Evolutionary conservation across 2,888 invertebrate genomes (phyloP), one percentile per base, ranked within the genome.

Genomic region (Metellina segmentata): DNA sequence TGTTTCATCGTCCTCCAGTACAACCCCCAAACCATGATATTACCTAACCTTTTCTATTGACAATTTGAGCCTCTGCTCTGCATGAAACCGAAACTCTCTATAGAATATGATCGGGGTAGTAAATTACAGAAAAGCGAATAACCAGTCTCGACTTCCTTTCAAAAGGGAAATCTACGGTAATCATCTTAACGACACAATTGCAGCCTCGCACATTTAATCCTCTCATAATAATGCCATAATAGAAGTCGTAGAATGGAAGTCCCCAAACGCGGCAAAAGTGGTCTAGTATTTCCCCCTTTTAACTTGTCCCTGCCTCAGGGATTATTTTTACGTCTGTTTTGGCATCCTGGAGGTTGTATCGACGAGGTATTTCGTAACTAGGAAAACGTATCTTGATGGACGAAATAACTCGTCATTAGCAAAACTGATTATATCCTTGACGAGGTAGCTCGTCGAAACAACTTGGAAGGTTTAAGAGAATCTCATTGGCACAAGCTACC

Each of bases 1-100:
- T 9, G 61, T 61, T 61, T 61, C 61, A 61, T 61, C 61, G 9
- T 11, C 11, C 11, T 11, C 53, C 61, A 9, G 16, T 61, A 61
- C 61, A 61, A 16, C 34, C 11, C 11, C 61, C 13, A 61, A 61
- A 61, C 11, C 16, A 61, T 61, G 61, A 61, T 61, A 61, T 61
- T 8, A 61, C 9, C 61, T 16, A 61, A 61, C 16, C 61, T 61
- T 61, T 9, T 9, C 61, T 20, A 53, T 61, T 20, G 61, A 53
- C 79, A 79, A 79, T 79, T 61, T 51, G 52, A 77, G 77, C 52
- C 52, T 77, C 77, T 52, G 51, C 51, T 82, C 75, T 9, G 49
- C 13, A 34, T 75, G 51, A 75, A 85, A 85, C 48, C 52, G 61
- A 72, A 85, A 74, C 20, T 19, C 70, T 82, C 82, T 49, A 72